Base-by-base conservation (phyloP, 2,797 vertebrate genomes). In the Chloroceryle inda region DNA sequence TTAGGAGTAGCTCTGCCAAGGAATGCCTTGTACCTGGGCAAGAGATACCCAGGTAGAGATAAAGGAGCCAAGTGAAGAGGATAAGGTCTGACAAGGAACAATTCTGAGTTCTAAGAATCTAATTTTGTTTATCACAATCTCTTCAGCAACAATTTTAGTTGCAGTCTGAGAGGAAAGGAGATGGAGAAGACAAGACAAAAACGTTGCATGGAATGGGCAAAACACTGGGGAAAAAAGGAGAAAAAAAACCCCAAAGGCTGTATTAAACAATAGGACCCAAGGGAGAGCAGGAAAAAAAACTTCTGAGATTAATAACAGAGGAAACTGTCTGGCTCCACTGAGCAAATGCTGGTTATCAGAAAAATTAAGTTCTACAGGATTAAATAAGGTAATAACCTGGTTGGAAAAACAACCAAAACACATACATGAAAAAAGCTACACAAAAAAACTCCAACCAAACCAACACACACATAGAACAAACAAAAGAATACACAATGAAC, bases 291-390 rank as follows among this genome's bases (percentile, higher is more conserved):
- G 53, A 23, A 13, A 50, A 50, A 66, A 40, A 40, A 6, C 40
- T 27, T 26, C 4, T 4, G 11, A 16, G 24, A 91, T 83, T 88
- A 93, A 62, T 83, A 96, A 82, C 20, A 49, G 33, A 92, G 47
- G 14, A 74, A 92, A 86, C 62, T 56, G 38, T 31, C 64, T 91
- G 58, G 38, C 45, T 95, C 67, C 52, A 55, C 64, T 58, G 75
- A 92, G 71, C 35, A 81, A 95, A 88, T 6, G 6, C 22, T 86
- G 59, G 53, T 71, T 77, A 85, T 78, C 56, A 93, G 85, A 69
- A 88, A 93, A 94, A 75, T 59, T 82, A 35, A 92, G 95, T 96
- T 95, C 69, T 83, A 61, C 33, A 74, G 52, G n/a, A 79, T 93
- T 88, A 94, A 93, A 91, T 18, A 94, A 56, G 77, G 27, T 62